Conservation (phyloP, 2,888 invertebrate genomes). For the Formica aserva region DNA sequence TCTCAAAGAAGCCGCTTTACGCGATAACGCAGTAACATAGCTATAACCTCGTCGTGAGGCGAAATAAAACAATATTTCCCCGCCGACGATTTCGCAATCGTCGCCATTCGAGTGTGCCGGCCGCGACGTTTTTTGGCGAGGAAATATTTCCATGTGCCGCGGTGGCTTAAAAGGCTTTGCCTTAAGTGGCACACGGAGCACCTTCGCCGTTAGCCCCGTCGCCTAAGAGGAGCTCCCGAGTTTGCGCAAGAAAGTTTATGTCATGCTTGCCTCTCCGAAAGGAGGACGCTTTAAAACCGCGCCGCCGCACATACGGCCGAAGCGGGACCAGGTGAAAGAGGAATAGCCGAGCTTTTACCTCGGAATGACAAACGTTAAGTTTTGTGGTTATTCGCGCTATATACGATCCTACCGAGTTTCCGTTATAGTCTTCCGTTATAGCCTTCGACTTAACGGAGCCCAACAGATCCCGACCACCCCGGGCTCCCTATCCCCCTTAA, state of each 20-base stretch:
- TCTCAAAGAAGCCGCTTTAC: constrained; percentile 19
- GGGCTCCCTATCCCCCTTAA: background rate
- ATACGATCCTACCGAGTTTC: background rate
- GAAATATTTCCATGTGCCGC: constrained; percentile 51
- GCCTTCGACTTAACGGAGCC: constrained; percentile 32
- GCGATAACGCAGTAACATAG: background rate
- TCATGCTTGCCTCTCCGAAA: constrained; percentile 34
- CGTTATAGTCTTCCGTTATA: background rate
- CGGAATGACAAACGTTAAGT: constrained; percentile 75
- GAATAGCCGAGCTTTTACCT: constrained; percentile 72
- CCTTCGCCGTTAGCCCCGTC: constrained; percentile 29
- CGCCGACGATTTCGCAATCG: background rate
- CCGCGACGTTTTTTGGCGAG: background rate
- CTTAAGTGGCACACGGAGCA: constrained; percentile 20
- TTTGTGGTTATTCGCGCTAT: constrained; percentile 58
- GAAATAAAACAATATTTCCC: constrained; percentile 6
- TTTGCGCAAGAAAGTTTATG: constrained; percentile 56
- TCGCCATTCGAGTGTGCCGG: background rate
- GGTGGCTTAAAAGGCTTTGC: constrained; percentile 16
- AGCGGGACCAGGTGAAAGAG: constrained; percentile 3
- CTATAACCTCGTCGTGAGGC: background rate
- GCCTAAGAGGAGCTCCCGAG: constrained; percentile 40
- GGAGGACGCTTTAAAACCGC: constrained; percentile 42
- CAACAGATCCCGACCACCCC: background rate
- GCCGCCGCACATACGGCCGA: constrained; percentile 10